Percentiles rank a stretch among this genome's conserved stretches.
These are phyloP conservation scores for Mustelus asterias DNA, from an alignment of 2,113 vertebrate genomes.

Conservation along the genomic window DNA sequence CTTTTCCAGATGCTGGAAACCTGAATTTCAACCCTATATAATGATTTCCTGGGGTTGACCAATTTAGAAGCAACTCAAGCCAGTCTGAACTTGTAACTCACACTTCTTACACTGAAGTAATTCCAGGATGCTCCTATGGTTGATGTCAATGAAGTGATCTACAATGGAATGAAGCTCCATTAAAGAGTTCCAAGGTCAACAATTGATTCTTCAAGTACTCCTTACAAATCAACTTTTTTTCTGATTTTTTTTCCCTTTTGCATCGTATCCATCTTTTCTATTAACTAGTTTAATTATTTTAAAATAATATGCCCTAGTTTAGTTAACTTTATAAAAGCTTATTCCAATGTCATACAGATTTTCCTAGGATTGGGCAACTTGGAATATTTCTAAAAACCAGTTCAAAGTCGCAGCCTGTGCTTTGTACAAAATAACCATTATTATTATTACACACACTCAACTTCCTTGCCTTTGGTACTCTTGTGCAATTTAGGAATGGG, in stretches of 20 bases:
- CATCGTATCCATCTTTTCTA: neutral
- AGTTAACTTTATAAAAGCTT: neutral
- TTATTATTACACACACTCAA: neutral
- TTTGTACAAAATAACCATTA: neutral
- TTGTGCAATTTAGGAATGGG: neutral
- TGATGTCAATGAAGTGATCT: neutral
- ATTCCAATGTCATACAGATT: neutral
- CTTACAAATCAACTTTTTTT: neutral
- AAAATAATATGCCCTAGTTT: neutral
- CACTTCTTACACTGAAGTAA: neutral
- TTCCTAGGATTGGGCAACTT: neutral
- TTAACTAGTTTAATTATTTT: neutral
- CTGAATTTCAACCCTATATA: neutral
- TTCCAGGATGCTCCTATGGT: neutral
- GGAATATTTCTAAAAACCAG: neutral
- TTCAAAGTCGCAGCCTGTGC: neutral
- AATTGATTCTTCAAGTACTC: neutral
- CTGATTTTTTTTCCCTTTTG: neutral
- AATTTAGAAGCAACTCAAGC: neutral
- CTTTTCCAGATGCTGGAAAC: neutral
- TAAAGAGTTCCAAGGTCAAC: neutral
- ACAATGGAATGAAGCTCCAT: neutral
- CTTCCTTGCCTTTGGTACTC: neutral
- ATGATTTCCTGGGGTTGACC: neutral
- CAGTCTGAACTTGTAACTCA: neutral